Evolutionary conservation across 2,888 invertebrate genomes (phyloP).

Genomic region (Melieria picta): DNA sequence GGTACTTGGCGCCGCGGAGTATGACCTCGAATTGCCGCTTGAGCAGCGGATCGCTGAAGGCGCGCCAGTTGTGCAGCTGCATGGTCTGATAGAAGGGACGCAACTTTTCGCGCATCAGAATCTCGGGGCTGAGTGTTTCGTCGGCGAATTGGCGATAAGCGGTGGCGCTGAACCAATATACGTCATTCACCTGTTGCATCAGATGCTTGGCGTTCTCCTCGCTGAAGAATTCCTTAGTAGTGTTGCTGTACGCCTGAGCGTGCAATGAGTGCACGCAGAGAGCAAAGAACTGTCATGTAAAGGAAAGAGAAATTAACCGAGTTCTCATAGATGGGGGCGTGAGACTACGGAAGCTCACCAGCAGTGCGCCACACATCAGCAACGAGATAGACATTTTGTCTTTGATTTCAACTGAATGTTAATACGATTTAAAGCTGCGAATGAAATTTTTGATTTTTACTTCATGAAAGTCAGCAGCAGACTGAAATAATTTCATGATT

Average conservation of each 20-base stretch:
- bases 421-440: no score
- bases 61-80: constrained; percentile 45
- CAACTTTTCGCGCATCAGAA: constrained; percentile 49
- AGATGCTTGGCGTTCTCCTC: constrained; percentile 43
- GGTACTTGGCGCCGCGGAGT: constrained; percentile 47
- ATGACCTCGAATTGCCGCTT: constrained; percentile 48
- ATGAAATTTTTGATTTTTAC: no score
- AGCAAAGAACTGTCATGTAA: not conserved
- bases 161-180: constrained; percentile 46
- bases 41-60: constrained; percentile 43
- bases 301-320: not conserved
- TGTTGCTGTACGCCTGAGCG: not conserved
- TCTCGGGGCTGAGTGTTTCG: constrained; percentile 47
- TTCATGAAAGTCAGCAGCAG: no score
- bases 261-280: no score
- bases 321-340: not conserved
- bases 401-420: not conserved
- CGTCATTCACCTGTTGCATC: constrained; percentile 43
- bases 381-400: no score
- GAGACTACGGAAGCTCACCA: no score
- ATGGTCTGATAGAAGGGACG: constrained; percentile 44
- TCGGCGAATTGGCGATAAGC: constrained; percentile 47
- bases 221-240: constrained; percentile 18
- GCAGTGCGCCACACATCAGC: no score
- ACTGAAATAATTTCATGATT: no score